A percentile compares a stretch with the other conserved stretches of the same genome.
phyloP scores from a whole-genome alignment of 2,113 vertebrate species.

The Ophthalmolycus amberensis region DNA sequence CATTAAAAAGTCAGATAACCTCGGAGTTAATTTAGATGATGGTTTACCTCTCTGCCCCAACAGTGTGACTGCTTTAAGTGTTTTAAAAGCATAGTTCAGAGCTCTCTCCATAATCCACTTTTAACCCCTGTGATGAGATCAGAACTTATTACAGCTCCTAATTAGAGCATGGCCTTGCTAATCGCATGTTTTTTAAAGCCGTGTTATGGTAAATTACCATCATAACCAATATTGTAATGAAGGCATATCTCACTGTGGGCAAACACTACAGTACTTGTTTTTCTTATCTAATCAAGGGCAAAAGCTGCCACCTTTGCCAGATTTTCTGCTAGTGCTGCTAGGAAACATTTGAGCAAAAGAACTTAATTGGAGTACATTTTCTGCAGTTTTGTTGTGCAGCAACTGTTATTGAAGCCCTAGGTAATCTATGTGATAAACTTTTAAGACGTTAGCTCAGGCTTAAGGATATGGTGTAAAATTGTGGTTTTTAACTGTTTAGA shows the following conservation, averaged over 20 bases:
- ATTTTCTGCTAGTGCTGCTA: constrained; percentile 49
- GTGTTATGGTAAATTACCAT: constrained; percentile 60
- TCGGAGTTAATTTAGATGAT: constrained; percentile 63
- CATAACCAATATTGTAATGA: constrained; percentile 67
- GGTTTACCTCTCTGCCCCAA: constrained; percentile 50
- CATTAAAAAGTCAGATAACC: constrained; percentile 72
- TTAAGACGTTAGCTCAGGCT: constrained; percentile 1
- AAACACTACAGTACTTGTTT: constrained; percentile 36
- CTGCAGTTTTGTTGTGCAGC: background rate
- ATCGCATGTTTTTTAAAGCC: constrained; percentile 54
- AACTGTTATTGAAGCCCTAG: constrained; percentile 13
- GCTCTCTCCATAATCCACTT: constrained; percentile 62
- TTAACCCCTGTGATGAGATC: constrained; percentile 74
- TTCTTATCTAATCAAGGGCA: constrained; percentile 59
- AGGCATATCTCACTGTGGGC: constrained; percentile 44
- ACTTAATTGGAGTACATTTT: constrained; percentile 50
- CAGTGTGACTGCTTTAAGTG: constrained; percentile 42
- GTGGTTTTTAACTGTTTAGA: constrained; percentile 9
- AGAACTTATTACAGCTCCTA: constrained; percentile 63
- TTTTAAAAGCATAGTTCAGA: constrained; percentile 66
- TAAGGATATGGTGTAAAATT: constrained; percentile 9
- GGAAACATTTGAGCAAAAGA: constrained; percentile 57
- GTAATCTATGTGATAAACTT: constrained; percentile 32
- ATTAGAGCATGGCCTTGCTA: constrained; percentile 66
- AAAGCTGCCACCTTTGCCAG: constrained; percentile 60